A percentile compares a stretch with the other conserved stretches of the same genome.
These are phyloP conservation scores for Neodiprion virginianus DNA, from an alignment of 1,140 invertebrate species.

Conservation along the genomic window DNA sequence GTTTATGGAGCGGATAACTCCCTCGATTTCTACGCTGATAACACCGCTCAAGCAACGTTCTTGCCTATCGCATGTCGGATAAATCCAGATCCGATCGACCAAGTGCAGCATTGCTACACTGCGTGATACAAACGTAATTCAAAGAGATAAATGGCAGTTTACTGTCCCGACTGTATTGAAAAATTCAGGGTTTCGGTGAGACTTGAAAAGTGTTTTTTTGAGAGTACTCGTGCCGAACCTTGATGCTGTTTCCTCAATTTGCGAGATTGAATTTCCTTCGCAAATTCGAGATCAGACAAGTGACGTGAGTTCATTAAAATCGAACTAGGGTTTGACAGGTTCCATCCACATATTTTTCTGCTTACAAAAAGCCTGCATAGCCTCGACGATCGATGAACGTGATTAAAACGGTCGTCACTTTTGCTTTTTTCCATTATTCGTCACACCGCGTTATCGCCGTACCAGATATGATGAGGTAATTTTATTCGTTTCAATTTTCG, in stretches of 20 bases:
- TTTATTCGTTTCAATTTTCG: neutral
- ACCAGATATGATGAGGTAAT: neutral
- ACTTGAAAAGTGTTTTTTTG: conserved; percentile 14
- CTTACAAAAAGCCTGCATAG: no score
- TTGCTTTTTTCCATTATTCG: neutral
- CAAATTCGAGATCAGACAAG: neutral
- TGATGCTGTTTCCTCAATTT: no score
- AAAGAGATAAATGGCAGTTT: neutral
- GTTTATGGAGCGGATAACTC: neutral
- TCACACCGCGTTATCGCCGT: conserved; percentile 4
- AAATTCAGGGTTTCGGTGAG: conserved; percentile 14
- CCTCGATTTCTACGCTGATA: no score
- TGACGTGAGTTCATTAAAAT: neutral
- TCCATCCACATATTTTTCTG: neutral
- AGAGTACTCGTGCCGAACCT: neutral
- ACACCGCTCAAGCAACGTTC: no score
- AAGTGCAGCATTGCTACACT: no score
- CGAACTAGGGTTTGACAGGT: neutral
- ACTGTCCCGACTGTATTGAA: neutral
- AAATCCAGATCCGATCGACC: no score
- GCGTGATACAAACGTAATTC: no score
- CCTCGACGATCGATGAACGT: no score
- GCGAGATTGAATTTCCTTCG: neutral
- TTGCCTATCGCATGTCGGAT: no score
- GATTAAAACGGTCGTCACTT: no score